Conservation (phyloP, 2,797 vertebrate species). For the Limnodromus scolopaceus region DNA sequence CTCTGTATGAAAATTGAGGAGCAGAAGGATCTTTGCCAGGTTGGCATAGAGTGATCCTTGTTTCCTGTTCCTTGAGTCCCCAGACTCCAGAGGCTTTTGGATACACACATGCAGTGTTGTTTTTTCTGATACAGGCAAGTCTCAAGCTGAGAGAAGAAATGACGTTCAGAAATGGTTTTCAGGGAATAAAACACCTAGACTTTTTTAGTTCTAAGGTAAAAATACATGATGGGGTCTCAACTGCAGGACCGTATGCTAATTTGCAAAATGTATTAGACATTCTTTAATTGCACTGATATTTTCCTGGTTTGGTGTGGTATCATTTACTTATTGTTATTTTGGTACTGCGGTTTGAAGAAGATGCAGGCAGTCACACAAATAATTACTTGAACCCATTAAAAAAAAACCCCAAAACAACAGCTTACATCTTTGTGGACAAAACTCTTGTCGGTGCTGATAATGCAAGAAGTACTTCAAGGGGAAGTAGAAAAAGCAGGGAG, state of each 20-base stretch:
- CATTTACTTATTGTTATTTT: neutral
- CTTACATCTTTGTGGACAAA: neutral
- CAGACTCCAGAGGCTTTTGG: neutral
- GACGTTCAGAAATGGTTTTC: neutral
- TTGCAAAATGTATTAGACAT: neutral
- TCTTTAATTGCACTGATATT: neutral
- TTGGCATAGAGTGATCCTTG: neutral
- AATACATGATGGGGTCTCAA: neutral
- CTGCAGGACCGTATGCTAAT: neutral
- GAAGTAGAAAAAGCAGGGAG: constrained; percentile 51
- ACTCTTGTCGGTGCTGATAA: constrained; percentile 42
- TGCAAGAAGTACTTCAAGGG: constrained; percentile 52
- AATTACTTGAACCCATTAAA: neutral
- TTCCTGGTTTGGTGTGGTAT: neutral
- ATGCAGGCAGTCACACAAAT: neutral
- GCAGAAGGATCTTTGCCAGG: neutral
- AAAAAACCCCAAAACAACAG: neutral
- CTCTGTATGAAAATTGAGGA: neutral
- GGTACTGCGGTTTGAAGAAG: neutral
- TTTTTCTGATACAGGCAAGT: neutral
- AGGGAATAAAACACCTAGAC: neutral
- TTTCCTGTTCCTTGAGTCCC: neutral
- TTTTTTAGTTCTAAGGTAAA: neutral
- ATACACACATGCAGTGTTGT: neutral
- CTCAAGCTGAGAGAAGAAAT: constrained; percentile 12